A percentile compares a stretch with the other conserved stretches of the same genome.
Conservation (phyloP, 2,113 vertebrate species). For the rat (Rattus norvegicus) region DNA sequence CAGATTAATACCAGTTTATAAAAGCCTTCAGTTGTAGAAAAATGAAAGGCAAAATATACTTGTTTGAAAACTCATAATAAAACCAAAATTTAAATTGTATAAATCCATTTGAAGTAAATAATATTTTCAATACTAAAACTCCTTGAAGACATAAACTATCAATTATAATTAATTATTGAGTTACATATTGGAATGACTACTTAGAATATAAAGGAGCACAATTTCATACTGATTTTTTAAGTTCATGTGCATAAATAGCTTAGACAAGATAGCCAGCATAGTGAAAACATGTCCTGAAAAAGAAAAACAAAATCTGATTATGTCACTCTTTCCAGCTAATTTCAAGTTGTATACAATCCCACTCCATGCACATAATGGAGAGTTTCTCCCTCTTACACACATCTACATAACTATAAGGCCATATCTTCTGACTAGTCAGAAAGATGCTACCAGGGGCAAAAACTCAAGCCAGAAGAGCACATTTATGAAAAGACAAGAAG, state of each 20-base stretch:
- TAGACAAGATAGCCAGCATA: neutral
- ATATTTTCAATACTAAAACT: slow-evolving; percentile 49
- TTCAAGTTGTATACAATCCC: slow-evolving; percentile 47
- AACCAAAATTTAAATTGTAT: slow-evolving; percentile 2
- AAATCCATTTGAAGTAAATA: slow-evolving; percentile 49
- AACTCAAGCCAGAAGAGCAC: neutral
- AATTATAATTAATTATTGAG: slow-evolving; percentile 28
- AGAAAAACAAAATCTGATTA: neutral
- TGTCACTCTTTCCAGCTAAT: neutral
- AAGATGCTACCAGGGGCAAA: neutral
- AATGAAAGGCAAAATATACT: slow-evolving; percentile 12
- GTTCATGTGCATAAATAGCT: neutral
- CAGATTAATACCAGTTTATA: neutral
- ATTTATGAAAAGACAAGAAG: neutral
- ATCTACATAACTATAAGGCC: neutral
- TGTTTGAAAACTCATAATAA: slow-evolving; percentile 46
- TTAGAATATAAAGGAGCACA: neutral
- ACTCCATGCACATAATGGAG: neutral
- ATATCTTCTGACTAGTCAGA: neutral
- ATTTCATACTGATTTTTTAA: slow-evolving; percentile 52
- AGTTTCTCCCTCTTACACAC: neutral
- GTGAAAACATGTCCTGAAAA: slow-evolving; percentile 1
- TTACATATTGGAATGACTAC: neutral
- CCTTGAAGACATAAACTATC: slow-evolving; percentile 22
- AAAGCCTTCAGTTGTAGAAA: neutral